These are phyloP conservation scores for Pseudotriccus pelzelni DNA, from an alignment of 2,797 vertebrate genomes.

Conservation along the genomic window DNA sequence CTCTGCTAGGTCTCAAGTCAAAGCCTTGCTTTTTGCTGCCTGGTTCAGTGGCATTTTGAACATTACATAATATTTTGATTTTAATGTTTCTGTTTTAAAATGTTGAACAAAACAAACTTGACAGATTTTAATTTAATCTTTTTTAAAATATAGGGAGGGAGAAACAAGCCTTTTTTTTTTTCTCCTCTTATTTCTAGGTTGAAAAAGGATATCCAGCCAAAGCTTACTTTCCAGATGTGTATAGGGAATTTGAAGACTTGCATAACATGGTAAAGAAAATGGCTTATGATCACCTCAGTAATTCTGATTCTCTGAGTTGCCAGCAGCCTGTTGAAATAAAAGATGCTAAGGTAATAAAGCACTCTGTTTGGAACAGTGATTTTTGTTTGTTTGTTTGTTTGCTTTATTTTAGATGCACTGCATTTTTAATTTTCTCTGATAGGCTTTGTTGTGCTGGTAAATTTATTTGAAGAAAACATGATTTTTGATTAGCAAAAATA, in stretches of 20 bases:
- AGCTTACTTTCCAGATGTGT: conserved; percentile 88
- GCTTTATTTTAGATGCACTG: background rate
- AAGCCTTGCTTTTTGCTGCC: background rate
- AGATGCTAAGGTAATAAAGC: conserved; percentile 82
- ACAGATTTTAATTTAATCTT: background rate
- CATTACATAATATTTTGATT: background rate
- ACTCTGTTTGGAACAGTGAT: background rate
- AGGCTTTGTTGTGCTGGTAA: background rate
- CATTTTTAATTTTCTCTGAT: background rate
- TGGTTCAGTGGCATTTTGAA: background rate
- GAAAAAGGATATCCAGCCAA: conserved; percentile 77
- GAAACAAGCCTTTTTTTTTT: background rate
- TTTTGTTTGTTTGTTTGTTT: background rate
- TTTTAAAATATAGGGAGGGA: background rate
- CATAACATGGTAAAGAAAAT: conserved; percentile 86
- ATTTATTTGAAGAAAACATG: background rate
- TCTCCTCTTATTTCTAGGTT: conserved; percentile 74
- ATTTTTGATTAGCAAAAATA: background rate
- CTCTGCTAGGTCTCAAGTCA: background rate
- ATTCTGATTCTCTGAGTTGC: conserved; percentile 63
- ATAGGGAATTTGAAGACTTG: conserved; percentile 91
- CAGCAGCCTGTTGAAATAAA: conserved; percentile 83
- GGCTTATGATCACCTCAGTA: conserved; percentile 86
- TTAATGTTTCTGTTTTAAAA: background rate
- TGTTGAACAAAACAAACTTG: background rate